These are phyloP conservation scores for Psophia crepitans DNA, from an alignment of 2,113 vertebrate genomes.

Conservation along the genomic window DNA sequence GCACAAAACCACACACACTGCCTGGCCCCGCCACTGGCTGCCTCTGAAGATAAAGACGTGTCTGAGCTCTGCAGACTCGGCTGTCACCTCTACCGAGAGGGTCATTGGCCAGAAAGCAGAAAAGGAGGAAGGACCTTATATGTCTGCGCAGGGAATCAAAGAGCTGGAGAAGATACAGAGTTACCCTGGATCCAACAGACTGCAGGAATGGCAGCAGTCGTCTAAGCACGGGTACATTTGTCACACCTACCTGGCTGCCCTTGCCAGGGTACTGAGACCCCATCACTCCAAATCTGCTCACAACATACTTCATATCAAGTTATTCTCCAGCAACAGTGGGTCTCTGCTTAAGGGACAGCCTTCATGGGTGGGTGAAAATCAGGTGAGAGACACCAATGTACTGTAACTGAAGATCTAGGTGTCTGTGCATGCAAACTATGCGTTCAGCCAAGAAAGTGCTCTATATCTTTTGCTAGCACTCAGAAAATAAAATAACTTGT, in stretches of 20 bases:
- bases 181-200: neutral
- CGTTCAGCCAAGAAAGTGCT: neutral
- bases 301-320: fast-evolving
- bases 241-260: neutral
- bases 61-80: neutral
- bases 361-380: neutral
- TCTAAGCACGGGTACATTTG: neutral
- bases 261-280: neutral
- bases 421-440: neutral
- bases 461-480: neutral
- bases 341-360: neutral
- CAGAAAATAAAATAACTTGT: neutral
- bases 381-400: neutral
- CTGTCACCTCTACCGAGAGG: neutral
- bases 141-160: neutral
- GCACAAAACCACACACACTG: neutral
- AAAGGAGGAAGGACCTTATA: neutral
- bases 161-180: neutral
- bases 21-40: neutral
- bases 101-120: neutral
- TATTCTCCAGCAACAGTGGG: neutral
- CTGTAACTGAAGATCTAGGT: neutral
- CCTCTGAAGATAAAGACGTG: neutral
- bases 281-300: neutral
- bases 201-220: neutral